Conservation (phyloP, 2,113 vertebrate species). For the Propithecus coquereli region DNA sequence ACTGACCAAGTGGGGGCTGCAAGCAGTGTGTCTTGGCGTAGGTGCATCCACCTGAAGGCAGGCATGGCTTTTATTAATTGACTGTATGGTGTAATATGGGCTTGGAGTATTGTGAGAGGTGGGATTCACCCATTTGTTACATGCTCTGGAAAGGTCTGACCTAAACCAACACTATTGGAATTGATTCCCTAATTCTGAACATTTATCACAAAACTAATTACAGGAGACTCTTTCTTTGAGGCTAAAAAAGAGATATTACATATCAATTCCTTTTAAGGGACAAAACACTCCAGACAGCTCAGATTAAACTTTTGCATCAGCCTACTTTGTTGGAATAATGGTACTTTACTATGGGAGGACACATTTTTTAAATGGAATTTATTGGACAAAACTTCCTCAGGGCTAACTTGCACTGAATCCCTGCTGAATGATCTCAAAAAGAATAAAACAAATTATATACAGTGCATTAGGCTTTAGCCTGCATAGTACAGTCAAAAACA, state of each 20-base stretch:
- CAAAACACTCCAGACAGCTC: background rate
- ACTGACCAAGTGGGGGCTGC: background rate
- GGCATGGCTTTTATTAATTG: background rate
- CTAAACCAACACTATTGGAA: background rate
- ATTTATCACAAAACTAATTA: background rate
- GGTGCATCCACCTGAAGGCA: background rate
- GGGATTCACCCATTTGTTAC: background rate
- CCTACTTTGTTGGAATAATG: background rate
- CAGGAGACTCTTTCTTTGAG: background rate
- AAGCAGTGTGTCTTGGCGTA: background rate
- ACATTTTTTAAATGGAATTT: background rate
- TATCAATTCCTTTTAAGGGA: background rate
- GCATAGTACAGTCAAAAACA: background rate
- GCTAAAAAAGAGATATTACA: background rate
- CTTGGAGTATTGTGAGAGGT: background rate
- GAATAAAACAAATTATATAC: background rate
- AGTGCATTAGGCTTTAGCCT: background rate
- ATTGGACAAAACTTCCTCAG: background rate
- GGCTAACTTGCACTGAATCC: background rate
- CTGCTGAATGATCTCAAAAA: background rate
- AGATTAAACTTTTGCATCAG: background rate
- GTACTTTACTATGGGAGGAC: background rate
- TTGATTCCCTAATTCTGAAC: background rate
- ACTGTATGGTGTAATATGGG: background rate
- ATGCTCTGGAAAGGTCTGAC: background rate